Percentiles rank a stretch among this genome's conserved stretches.
Conservation (phyloP, 2,797 vertebrate genomes). For the Phrynocephalus guinanensis region DNA sequence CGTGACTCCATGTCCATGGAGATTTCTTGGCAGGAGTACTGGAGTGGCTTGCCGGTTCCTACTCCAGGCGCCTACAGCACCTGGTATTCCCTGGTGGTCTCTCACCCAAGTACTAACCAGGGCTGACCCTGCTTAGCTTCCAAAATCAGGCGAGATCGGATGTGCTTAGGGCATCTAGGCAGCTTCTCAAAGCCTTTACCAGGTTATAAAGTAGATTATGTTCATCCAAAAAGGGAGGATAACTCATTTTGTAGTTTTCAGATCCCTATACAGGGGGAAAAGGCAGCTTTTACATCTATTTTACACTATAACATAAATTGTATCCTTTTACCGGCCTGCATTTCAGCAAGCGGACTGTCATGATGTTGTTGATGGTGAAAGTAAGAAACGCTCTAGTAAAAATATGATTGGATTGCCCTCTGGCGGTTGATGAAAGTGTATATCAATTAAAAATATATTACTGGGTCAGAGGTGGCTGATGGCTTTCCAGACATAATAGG, state of each 20-base stretch:
- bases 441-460: fast-evolving
- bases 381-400: not conserved
- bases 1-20: no score
- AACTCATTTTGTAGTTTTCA: not conserved
- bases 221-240: not conserved
- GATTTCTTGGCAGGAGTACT: no score
- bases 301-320: not conserved
- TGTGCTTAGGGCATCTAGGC: not conserved
- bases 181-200: not conserved
- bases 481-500: not conserved
- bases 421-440: conserved; percentile 15
- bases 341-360: not conserved
- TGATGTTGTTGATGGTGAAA: not conserved
- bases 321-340: not conserved
- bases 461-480: not conserved
- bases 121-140: no score
- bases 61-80: no score
- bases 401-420: conserved; percentile 54
- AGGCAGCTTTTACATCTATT: not conserved
- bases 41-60: no score
- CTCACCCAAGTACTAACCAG: no score
- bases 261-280: not conserved
- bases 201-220: not conserved
- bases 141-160: no score
- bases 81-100: no score